Conservation (phyloP, 37 sponge, comb jelly and placozoan genomes). For the Tethya wilhelma region DNA sequence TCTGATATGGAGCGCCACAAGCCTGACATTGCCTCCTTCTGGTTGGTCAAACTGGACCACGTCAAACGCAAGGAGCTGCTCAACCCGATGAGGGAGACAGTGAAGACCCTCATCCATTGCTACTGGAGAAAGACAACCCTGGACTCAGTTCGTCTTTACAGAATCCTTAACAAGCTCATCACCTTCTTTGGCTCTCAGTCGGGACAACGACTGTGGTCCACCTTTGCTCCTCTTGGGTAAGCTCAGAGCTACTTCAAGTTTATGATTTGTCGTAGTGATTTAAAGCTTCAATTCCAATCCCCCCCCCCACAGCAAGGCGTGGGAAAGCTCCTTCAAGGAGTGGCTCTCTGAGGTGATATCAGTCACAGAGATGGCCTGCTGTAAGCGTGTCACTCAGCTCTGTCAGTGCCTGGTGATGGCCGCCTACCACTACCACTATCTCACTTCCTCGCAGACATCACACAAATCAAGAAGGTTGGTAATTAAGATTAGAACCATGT, state of each 20-base stretch:
- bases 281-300: neutral
- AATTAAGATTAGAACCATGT: neutral
- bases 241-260: neutral
- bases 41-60: conserved; percentile 48
- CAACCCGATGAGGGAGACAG: conserved; percentile 30
- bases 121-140: conserved; percentile 64
- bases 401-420: conserved; percentile 36
- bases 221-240: conserved; percentile 44
- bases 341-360: conserved; percentile 60
- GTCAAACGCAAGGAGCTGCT: conserved; percentile 53
- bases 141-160: conserved; percentile 40
- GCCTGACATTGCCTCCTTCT: conserved; percentile 60
- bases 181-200: conserved; percentile 42
- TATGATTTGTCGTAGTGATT: too few relatives aligned
- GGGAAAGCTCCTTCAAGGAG: conserved; percentile 73
- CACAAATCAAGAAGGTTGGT: conserved; percentile 6
- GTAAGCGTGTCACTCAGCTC: conserved; percentile 52
- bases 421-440: conserved; percentile 49
- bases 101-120: conserved; percentile 27
- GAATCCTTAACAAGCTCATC: conserved; percentile 42
- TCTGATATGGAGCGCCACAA: conserved; percentile 30
- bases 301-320: conserved; percentile 30
- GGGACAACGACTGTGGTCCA: conserved; percentile 70
- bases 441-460: neutral
- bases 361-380: conserved; percentile 74